phyloP scores from a whole-genome alignment of 2,888 invertebrate species.

The Drosophila paucipuncta region DNA sequence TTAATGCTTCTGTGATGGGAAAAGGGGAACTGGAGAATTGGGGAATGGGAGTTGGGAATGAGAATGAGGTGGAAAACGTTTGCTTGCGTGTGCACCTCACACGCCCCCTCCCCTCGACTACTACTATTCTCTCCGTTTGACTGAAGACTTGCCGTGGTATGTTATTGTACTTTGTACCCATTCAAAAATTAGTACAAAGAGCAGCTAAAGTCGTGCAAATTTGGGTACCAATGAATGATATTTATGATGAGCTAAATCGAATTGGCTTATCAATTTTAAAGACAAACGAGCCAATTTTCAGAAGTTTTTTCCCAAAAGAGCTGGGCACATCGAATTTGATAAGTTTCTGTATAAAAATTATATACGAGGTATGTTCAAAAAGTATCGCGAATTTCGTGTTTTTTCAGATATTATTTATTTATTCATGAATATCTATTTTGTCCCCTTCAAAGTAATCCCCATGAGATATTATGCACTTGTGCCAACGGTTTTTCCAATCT shows the following conservation, averaged over 20 bases:
- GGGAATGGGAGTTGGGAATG: slow-evolving; percentile 24
- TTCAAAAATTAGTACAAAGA: neutral
- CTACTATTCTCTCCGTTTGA: slow-evolving; percentile 1
- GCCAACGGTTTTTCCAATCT: too few species aligned
- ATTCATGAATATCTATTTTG: too few species aligned
- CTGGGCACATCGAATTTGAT: neutral
- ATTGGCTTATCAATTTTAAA: neutral
- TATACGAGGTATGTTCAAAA: too few species aligned
- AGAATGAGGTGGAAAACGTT: slow-evolving; percentile 68
- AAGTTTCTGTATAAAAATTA: neutral
- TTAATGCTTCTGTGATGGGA: slow-evolving; percentile 38
- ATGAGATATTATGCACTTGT: too few species aligned
- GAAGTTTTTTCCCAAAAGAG: neutral
- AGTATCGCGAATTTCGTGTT: too few species aligned
- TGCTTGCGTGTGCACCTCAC: slow-evolving; percentile 30
- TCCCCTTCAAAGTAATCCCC: too few species aligned
- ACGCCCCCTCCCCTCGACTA: neutral
- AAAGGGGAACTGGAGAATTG: slow-evolving; percentile 13
- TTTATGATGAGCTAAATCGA: neutral
- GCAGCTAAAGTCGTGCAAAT: neutral
- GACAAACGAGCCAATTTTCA: too few species aligned
- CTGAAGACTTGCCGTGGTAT: slow-evolving; percentile 33
- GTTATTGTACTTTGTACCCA: slow-evolving; percentile 10
- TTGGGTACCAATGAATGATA: neutral
- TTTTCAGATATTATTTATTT: too few species aligned